A percentile compares a stretch with the other conserved stretches of the same genome.
Evolutionary conservation across 2,888 invertebrate species (phyloP).

Genomic region (Hetaerina titia): DNA sequence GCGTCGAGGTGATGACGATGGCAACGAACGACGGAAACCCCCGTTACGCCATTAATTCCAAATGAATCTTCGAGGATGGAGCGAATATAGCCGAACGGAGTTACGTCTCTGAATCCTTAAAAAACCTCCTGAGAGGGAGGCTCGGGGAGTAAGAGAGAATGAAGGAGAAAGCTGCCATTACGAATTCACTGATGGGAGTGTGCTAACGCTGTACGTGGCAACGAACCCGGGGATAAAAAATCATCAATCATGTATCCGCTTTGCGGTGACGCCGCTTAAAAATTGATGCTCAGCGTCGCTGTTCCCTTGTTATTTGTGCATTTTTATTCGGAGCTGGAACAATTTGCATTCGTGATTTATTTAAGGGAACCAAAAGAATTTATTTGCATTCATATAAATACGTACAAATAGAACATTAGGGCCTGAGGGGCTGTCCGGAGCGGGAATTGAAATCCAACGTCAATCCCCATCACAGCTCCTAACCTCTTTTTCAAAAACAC

Average conservation of each 20-base stretch:
- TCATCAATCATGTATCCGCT: background rate
- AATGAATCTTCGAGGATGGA: background rate
- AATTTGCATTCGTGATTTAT: constrained; percentile 18
- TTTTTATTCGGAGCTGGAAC: background rate
- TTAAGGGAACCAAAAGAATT: background rate
- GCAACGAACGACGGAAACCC: too few species aligned
- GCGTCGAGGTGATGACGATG: background rate
- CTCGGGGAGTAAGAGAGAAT: background rate
- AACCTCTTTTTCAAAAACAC: too few species aligned
- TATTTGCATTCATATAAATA: background rate
- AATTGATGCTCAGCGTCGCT: background rate
- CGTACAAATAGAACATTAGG: too few species aligned
- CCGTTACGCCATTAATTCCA: background rate
- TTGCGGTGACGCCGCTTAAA: constrained; percentile 8
- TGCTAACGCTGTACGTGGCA: background rate
- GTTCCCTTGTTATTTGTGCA: background rate
- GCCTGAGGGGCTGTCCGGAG: too few species aligned
- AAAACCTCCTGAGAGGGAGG: background rate
- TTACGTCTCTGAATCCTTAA: background rate
- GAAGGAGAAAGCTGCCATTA: background rate
- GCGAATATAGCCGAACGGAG: background rate
- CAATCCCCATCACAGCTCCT: too few species aligned
- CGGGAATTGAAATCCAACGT: too few species aligned
- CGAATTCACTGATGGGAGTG: background rate
- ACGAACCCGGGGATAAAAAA: background rate